Conservation (phyloP, 2,888 invertebrate genomes). For the Alcis repandata region DNA sequence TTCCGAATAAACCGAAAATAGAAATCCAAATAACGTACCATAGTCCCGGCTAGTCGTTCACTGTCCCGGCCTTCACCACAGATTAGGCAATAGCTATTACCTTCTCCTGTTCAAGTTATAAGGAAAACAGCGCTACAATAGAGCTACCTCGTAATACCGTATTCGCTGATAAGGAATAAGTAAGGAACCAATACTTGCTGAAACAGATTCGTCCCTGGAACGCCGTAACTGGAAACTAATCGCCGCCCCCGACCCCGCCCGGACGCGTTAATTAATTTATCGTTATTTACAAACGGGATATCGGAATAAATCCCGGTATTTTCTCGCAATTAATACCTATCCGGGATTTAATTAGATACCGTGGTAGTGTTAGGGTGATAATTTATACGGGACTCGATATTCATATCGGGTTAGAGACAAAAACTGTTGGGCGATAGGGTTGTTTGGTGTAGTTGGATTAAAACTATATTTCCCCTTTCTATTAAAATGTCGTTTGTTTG, state of each 20-base stretch:
- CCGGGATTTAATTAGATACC: constrained; percentile 42
- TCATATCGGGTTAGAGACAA: constrained; percentile 8
- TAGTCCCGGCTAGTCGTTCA: too few relatives aligned
- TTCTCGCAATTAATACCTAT: constrained; percentile 42
- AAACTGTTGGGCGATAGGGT: constrained; percentile 1
- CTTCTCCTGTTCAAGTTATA: too few relatives aligned
- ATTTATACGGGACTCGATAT: constrained; percentile 18
- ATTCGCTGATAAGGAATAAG: not conserved
- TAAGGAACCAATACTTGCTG: not conserved
- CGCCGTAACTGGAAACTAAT: constrained; percentile 30
- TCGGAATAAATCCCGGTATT: constrained; percentile 35
- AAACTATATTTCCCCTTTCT: not conserved
- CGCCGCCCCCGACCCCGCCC: constrained; percentile 14
- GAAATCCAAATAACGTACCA: too few relatives aligned
- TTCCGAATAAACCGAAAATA: too few relatives aligned
- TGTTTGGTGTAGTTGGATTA: not conserved
- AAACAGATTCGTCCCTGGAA: constrained; percentile 8
- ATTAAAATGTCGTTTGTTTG: not conserved
- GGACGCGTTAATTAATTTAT: constrained; percentile 45
- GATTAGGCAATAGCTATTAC: too few relatives aligned
- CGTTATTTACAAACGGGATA: constrained; percentile 39
- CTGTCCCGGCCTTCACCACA: too few relatives aligned
- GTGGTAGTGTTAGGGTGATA: constrained; percentile 27
- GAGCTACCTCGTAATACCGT: not conserved
- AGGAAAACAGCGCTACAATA: not conserved